These are phyloP conservation scores for Aegypius monachus DNA, from an alignment of 2,113 vertebrate species.

Conservation along the genomic window DNA sequence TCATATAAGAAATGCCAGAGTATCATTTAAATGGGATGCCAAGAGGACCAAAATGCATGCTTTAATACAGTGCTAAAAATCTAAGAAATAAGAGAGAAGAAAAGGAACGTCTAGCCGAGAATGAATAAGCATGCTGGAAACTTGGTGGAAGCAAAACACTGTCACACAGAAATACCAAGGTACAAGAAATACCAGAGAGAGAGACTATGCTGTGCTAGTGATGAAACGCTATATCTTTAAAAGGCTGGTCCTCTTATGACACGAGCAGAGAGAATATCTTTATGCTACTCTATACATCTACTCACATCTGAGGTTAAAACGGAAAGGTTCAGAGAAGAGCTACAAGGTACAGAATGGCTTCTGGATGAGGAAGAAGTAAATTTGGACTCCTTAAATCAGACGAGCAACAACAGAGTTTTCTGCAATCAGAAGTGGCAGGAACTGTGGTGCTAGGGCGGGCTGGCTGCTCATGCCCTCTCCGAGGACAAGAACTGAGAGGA, in stretches of 20 bases:
- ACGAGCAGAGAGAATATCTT: not conserved
- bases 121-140: not conserved
- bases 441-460: accelerated
- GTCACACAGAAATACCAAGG: not conserved
- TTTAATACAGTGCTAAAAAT: not conserved
- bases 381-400: not conserved
- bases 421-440: not conserved
- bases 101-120: not conserved
- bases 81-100: not conserved
- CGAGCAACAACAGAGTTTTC: accelerated
- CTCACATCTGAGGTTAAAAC: not conserved
- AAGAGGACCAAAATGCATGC: not conserved
- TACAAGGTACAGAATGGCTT: not conserved
- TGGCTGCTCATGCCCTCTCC: not conserved
- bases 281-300: not conserved
- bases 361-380: not conserved
- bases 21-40: not conserved
- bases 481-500: not conserved
- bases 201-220: not conserved
- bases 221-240: not conserved
- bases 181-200: not conserved
- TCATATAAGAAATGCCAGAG: not conserved
- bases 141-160: not conserved
- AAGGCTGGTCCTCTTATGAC: not conserved
- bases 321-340: not conserved